These are phyloP conservation scores for Pygathrix nemaeus DNA, from an alignment of 2,113 vertebrate species.

Conservation along the genomic window DNA sequence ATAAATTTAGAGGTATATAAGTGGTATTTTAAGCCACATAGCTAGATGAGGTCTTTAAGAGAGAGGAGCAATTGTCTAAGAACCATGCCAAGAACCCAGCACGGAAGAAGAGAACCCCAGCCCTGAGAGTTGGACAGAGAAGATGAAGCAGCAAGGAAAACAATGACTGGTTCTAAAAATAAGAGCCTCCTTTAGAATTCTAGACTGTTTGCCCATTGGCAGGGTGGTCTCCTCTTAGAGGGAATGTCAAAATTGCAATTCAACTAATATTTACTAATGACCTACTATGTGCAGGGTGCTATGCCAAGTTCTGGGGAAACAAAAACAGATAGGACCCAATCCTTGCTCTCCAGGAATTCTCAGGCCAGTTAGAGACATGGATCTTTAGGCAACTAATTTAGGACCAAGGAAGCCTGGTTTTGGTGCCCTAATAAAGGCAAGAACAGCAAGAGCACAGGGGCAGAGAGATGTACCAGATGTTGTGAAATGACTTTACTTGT, in stretches of 20 bases:
- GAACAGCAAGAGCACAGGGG: neutral
- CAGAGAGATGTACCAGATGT: neutral
- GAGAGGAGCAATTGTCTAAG: neutral
- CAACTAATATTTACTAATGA: neutral
- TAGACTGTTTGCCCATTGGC: neutral
- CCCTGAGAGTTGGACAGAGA: neutral
- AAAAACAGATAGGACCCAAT: neutral
- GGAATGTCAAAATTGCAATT: neutral
- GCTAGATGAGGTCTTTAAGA: neutral
- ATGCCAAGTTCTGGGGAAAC: neutral
- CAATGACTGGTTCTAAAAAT: neutral
- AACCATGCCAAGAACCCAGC: neutral
- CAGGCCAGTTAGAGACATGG: neutral
- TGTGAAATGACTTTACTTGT: neutral
- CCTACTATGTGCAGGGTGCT: neutral
- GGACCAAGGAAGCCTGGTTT: neutral
- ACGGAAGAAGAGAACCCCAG: neutral
- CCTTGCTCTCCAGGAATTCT: neutral
- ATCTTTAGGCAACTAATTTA: neutral
- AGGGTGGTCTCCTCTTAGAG: neutral
- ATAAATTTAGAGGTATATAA: neutral
- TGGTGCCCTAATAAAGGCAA: neutral
- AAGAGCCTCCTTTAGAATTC: neutral
- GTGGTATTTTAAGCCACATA: neutral
- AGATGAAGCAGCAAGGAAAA: conserved; percentile 6